Base-by-base conservation (phyloP, 2,113 vertebrate genomes). In the Pluvialis apricaria region DNA sequence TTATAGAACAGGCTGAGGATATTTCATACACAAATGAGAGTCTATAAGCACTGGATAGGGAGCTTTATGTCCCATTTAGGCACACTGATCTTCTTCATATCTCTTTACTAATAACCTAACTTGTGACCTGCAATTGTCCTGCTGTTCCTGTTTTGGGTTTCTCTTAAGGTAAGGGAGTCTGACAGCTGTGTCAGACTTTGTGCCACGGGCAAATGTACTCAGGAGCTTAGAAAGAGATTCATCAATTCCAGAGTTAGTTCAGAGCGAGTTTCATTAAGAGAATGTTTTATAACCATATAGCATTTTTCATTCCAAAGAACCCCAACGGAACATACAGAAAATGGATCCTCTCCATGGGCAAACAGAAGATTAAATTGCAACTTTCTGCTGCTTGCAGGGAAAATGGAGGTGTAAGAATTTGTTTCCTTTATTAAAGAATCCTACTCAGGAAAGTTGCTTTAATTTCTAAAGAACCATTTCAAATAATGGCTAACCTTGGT, bases 311-410 rank as follows among this genome's bases (percentile, higher is more conserved):
- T 91, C 94, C 83, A 66, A 89, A 91, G 62, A 21, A 94, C 54
- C 96, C 65, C 91, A 87, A 80, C 95, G 86, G 77, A 95, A 28
- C 52, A 19, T 8, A 22, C 10, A 76, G 66, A 85, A 94, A 97
- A 96, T 29, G 49, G 84, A 64, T 79, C 83, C 75, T 89, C 58
- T 94, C 88, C 6, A 1, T 82, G 36, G 73, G 86, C 73, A 89
- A 72, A 42, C 49, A 84, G 65, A 79, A 95, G 86, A 97, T 85
- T 89, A 95, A 95, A 95, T 76, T 94, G 61, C 77, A 92, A 17
- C 73, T 89, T 95, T 93, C n/a, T 85, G n/a, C 36, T 82, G 62
- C 81, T 94, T 93, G 61, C 25, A 62, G 89, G 80, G 62, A 80
- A 88, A 85, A 79, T 10, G 44, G 66, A 86, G 60, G 47, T 57